Evolutionary conservation across 2,797 vertebrate genomes (phyloP).

Genomic region (Pampus argenteus): DNA sequence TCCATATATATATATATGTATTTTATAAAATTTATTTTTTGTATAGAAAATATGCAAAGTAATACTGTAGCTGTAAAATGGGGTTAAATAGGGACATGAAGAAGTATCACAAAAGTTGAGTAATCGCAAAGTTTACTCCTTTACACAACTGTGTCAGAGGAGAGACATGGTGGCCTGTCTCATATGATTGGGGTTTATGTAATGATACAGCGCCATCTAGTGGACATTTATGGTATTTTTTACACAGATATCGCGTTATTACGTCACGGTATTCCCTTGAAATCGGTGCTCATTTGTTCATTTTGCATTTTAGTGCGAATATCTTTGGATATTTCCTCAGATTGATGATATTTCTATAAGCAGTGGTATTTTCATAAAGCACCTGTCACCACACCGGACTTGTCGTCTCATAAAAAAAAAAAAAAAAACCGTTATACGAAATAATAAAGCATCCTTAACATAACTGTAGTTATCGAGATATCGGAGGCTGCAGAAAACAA

Average conservation of each 20-base stretch:
- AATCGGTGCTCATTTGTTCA: background rate
- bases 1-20: background rate
- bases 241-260: background rate
- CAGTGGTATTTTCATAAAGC: background rate
- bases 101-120: background rate
- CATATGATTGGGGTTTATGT: background rate
- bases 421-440: too few relatives aligned
- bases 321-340: background rate
- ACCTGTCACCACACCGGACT: background rate
- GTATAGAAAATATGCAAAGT: background rate
- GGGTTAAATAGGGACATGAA: background rate
- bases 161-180: background rate
- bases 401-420: background rate
- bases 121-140: too few relatives aligned
- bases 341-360: background rate
- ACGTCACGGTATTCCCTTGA: background rate
- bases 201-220: slow-evolving; percentile 61
- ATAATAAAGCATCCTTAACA: too few relatives aligned
- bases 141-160: too few relatives aligned
- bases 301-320: background rate
- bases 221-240: slow-evolving; percentile 30
- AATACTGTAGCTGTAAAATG: background rate
- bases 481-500: too few relatives aligned
- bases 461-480: too few relatives aligned
- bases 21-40: background rate